phyloP scores from a whole-genome alignment of 2,113 vertebrate genomes.

The Otis tarda region DNA sequence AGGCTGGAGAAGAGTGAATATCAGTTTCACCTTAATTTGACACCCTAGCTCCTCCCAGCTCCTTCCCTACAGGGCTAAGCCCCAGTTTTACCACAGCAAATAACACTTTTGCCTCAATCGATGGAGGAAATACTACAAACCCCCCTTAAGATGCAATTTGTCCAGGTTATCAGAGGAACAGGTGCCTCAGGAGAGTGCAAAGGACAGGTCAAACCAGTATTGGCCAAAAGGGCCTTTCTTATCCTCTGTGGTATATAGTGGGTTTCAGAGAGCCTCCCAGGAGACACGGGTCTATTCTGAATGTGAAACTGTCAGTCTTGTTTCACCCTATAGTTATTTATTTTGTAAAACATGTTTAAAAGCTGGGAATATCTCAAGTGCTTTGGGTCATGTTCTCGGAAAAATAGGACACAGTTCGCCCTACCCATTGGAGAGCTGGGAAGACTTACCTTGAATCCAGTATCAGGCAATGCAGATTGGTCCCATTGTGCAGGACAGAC shows the following conservation, averaged over 20 bases:
- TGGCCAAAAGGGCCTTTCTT: background rate
- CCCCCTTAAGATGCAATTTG: background rate
- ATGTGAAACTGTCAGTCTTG: background rate
- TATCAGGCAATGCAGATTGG: constrained; percentile 46
- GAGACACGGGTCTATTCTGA: background rate
- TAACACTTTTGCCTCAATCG: background rate
- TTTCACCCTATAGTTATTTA: background rate
- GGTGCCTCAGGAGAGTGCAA: background rate
- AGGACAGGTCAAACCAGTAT: background rate
- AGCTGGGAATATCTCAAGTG: background rate
- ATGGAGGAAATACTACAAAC: background rate
- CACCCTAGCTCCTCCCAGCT: background rate
- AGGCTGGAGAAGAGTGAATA: background rate
- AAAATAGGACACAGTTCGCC: background rate
- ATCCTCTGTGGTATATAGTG: background rate
- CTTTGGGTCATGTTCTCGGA: background rate
- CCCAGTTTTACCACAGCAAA: background rate
- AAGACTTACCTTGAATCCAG: constrained; percentile 47
- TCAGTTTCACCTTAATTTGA: background rate
- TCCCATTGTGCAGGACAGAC: constrained; percentile 58
- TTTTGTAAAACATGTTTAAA: background rate
- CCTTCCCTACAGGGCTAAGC: background rate
- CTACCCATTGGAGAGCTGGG: no score
- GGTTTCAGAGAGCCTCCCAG: background rate
- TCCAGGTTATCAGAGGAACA: background rate